Evolutionary conservation across 2,113 vertebrate species (phyloP), one percentile per base, ranked within the genome.

Genomic region (Varanus komodoensis): DNA sequence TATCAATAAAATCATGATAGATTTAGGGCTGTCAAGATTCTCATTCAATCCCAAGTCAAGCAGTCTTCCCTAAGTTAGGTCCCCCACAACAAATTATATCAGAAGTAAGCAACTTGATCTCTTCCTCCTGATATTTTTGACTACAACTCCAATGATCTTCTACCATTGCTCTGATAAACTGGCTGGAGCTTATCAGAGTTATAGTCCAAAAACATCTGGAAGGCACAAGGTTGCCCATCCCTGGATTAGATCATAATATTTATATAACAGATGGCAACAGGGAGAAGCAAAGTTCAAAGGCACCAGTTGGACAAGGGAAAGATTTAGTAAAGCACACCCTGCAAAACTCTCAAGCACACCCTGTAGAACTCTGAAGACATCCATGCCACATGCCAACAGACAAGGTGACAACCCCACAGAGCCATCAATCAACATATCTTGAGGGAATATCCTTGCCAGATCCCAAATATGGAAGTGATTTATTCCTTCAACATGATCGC

Each of bases 331-430:
- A 67, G 88, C 44, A 68, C 57, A 68, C 61, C 32, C 7, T 54
- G 67, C 54, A 79, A 86, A 90, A 69, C 64, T 86, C 83, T 90
- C 50, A 54, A 79, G 34, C 44, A 68, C 57, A 68, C 61, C 32
- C 7, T 54, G 67, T 69, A 79, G 80, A 90, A 69, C 64, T 86
- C 83, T 90, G 50, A 54, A 79, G 34, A 54, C 9, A 86, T 80
- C 83, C 75, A 34, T 57, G 83, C 67, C 50, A 79, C n/a, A 54
- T 19, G 61, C 73, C 52, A 77, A 78, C 61, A 54, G 74, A 69
- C 48, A 78, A 85, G 74, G 89, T 85, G 89, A 86, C 79, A 85
- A n/a, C 75, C 83, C 75, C 89, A 80, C n/a, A 69, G 73, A 84
- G 88, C 57, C 57, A 84, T 38, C 25, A 78, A 85, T 32, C n/a